These are phyloP conservation scores for Otolemur garnettii DNA, from an alignment of 2,113 vertebrate species.

Conservation along the genomic window DNA sequence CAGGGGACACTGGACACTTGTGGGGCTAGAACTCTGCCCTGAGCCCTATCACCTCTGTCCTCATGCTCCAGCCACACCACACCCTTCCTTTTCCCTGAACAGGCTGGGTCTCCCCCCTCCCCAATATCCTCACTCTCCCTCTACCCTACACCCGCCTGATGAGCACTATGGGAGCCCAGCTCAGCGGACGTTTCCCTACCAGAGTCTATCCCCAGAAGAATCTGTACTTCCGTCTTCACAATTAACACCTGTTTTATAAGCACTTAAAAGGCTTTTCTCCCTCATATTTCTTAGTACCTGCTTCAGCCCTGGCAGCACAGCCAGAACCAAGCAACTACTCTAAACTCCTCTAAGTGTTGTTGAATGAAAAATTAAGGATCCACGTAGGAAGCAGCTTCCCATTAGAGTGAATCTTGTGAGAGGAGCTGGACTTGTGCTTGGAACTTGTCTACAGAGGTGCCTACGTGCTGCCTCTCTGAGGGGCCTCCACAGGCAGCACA, in stretches of 20 bases:
- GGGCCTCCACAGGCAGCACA: background rate
- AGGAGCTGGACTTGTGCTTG: background rate
- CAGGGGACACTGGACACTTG: background rate
- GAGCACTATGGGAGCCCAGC: rapidly evolving
- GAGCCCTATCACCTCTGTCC: background rate
- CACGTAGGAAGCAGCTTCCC: background rate
- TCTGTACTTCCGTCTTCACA: rapidly evolving
- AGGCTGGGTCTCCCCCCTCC: background rate
- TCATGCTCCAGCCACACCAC: rapidly evolving
- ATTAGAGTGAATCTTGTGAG: background rate
- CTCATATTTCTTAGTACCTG: background rate
- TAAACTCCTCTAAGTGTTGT: rapidly evolving
- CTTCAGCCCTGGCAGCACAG: background rate
- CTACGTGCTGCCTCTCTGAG: rapidly evolving
- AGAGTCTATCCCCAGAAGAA: background rate
- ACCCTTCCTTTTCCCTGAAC: rapidly evolving
- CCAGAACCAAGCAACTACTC: background rate
- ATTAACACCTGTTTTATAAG: background rate
- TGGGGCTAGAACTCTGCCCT: background rate
- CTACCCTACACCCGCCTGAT: rapidly evolving
- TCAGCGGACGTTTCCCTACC: no score
- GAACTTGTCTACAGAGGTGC: rapidly evolving
- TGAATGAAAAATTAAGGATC: background rate
- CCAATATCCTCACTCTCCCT: rapidly evolving
- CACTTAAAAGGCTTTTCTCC: no score